Conservation (phyloP, 2,888 invertebrate species). For the Rhingia campestris region DNA sequence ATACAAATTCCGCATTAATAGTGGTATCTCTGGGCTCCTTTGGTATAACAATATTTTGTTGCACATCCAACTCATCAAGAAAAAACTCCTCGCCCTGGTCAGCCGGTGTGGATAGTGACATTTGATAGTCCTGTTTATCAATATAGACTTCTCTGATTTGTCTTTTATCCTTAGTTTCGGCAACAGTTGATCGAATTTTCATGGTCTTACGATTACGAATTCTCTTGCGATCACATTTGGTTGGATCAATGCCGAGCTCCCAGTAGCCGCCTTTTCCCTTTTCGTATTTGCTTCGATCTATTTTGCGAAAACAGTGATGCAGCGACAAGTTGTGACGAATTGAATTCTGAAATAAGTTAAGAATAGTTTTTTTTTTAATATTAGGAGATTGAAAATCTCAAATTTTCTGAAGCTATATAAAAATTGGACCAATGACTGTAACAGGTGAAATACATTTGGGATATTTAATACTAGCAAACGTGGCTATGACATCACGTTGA, state of each 20-base stretch:
- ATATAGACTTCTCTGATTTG: conserved; percentile 4
- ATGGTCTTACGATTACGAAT: conserved; percentile 79
- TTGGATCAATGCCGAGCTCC: conserved; percentile 81
- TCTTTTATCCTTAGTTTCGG: conserved; percentile 1
- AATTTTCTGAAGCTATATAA: too few relatives aligned
- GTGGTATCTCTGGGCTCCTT: conserved; percentile 16
- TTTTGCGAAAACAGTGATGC: conserved; percentile 82
- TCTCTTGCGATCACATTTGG: conserved; percentile 81
- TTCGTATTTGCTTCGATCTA: conserved; percentile 81
- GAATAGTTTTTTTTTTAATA: neutral
- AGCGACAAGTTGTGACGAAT: conserved; percentile 82
- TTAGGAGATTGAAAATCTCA: too few relatives aligned
- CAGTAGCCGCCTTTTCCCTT: conserved; percentile 83
- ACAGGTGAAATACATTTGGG: too few relatives aligned
- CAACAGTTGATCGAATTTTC: conserved; percentile 29
- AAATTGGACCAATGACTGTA: too few relatives aligned
- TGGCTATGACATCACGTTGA: too few relatives aligned
- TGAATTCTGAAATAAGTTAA: conserved; percentile 79
- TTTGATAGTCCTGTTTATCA: neutral
- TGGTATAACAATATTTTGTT: conserved; percentile 52
- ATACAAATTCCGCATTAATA: conserved; percentile 20
- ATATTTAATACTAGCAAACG: too few relatives aligned
- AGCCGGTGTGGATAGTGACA: neutral
- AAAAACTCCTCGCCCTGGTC: conserved; percentile 32
- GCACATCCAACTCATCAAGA: conserved; percentile 56